Conservation (phyloP, 2,797 vertebrate genomes). For the Uromys caudimaculatus region DNA sequence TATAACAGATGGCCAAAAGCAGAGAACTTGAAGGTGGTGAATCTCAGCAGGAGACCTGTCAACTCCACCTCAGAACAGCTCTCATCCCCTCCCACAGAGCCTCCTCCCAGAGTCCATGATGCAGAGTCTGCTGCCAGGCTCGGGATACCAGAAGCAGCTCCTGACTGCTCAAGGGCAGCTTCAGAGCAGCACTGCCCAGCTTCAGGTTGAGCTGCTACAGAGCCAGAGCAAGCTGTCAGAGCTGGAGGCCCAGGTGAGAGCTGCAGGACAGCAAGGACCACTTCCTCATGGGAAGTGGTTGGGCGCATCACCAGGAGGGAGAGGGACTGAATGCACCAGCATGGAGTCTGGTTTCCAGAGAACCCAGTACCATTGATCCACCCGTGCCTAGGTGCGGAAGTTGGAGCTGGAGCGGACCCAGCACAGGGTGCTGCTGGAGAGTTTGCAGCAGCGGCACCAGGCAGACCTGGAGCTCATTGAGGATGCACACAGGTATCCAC, state of each 20-base stretch:
- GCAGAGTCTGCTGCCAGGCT: slow-evolving; percentile 65
- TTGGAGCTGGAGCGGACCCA: slow-evolving; percentile 92
- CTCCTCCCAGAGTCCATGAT: slow-evolving; percentile 70
- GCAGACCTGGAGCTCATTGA: slow-evolving; percentile 92
- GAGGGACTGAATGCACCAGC: neutral
- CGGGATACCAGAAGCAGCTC: slow-evolving; percentile 71
- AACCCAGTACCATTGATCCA: no score
- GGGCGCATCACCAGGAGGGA: neutral
- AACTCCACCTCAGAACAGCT: neutral
- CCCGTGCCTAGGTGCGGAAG: slow-evolving; percentile 87
- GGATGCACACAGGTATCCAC: slow-evolving; percentile 89
- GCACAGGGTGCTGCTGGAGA: slow-evolving; percentile 89
- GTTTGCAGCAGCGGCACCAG: slow-evolving; percentile 90
- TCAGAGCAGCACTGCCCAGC: slow-evolving; percentile 49
- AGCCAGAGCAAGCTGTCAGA: slow-evolving; percentile 89
- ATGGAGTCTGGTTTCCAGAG: neutral
- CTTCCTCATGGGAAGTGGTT: neutral
- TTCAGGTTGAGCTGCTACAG: slow-evolving; percentile 83
- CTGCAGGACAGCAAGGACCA: rapidly evolving
- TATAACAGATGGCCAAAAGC: neutral
- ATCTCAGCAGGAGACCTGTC: neutral
- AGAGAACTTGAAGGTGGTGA: neutral
- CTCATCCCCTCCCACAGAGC: neutral
- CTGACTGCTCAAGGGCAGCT: slow-evolving; percentile 76
- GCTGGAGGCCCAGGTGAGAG: slow-evolving; percentile 92